Evolutionary conservation across 1,140 invertebrate species (phyloP), one percentile per base, ranked within the genome.

Genomic region (Drosophila subpulchrella): DNA sequence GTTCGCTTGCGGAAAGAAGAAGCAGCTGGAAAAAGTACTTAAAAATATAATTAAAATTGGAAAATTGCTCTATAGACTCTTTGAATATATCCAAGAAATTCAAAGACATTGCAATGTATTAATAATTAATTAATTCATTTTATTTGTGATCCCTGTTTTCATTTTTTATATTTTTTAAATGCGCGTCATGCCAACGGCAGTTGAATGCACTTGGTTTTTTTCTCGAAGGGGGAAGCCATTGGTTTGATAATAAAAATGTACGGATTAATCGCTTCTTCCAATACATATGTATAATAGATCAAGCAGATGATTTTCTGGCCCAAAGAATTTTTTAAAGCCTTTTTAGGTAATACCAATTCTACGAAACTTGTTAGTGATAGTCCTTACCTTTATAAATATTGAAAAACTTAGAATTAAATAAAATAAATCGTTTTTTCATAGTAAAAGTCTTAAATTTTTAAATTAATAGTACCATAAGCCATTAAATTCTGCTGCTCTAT

Each of bases 121-220:
- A 6, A 7, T 17, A 48, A 32, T 30, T 7, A 12, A 13, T 7
- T 15, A 24, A 36, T 6, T 38, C 39, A 11, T 13, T 4, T 3
- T 11, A 38, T 30, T 48, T 8, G 11, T 39, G 41, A n/a, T 11
- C 24, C 11, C 46, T 24, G 55, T 41, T 42, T 24, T 58, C 46
- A 34, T 46, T 36, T 48, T 44, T 57, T 73, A 48, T 56, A 41
- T 47, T 65, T 34, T 15, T 30, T 42, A 54, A 72, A 63, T 56
- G 55, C 76, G 55, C 56, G 60, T 82, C 75, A 78, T 71, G 75
- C 70, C 61, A 84, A 66, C 44, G 73, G 41, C 68, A 75, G 82
- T 85, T 86, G 82, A 85, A 85, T 82, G 82, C 78, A 85, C 82
- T 85, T 70, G 51, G 59, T 53, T 47, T 75, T 75, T 75, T 53